These are phyloP conservation scores for Diplosoma virens DNA, from an alignment of 23 tunicate species.

Conservation along the genomic window DNA sequence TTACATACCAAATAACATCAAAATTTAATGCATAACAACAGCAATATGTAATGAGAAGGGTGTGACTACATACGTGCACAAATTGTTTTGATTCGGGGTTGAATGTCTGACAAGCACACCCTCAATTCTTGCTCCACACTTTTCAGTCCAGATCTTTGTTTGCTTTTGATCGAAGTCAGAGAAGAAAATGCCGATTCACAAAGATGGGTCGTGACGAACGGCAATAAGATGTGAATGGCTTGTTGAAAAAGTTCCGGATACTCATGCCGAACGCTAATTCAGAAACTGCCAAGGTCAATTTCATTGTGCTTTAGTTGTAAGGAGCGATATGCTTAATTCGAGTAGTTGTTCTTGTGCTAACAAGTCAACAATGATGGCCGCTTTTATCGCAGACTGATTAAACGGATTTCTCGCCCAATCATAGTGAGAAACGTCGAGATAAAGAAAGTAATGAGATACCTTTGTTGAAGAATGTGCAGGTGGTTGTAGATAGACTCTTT, in stretches of 20 bases:
- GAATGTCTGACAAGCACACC: constrained; percentile 21
- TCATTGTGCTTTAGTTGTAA: constrained; percentile 25
- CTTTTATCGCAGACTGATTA: constrained; percentile 12
- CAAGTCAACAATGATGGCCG: neutral
- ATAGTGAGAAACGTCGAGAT: constrained; percentile 6
- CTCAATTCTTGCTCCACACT: constrained; percentile 12
- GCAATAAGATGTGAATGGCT: constrained; percentile 10
- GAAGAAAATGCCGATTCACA: constrained; percentile 25
- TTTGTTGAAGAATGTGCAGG: constrained; percentile 4
- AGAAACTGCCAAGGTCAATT: constrained; percentile 17
- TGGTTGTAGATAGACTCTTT: constrained; percentile 4
- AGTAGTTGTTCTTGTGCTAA: constrained; percentile 30
- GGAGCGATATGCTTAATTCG: constrained; percentile 12
- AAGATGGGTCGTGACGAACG: constrained; percentile 18
- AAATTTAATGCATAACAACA: too few relatives aligned
- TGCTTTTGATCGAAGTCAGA: constrained; percentile 14
- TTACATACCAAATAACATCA: too few relatives aligned
- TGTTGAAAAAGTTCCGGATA: constrained; percentile 10
- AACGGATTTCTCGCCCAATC: constrained; percentile 29
- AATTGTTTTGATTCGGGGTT: constrained; percentile 22
- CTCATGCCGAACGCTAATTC: constrained; percentile 8
- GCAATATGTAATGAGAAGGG: constrained; percentile 22
- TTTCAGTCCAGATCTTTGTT: constrained; percentile 17
- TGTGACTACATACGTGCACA: constrained; percentile 11
- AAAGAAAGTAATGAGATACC: constrained; percentile 1